phyloP scores from a whole-genome alignment of 2,113 vertebrate genomes.

The Microtus montanus region DNA sequence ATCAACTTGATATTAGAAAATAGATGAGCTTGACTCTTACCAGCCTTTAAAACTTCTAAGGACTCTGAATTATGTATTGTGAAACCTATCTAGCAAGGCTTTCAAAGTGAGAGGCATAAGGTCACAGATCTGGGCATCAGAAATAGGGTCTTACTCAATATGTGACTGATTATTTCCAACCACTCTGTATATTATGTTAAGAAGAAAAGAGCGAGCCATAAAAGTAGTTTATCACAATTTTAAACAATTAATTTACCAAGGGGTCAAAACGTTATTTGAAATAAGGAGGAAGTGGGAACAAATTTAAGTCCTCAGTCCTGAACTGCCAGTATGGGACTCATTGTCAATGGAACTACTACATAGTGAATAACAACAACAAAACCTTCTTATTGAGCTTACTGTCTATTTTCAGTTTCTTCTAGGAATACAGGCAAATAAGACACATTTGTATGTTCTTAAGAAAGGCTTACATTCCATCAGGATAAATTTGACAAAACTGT shows the following conservation, averaged over 20 bases:
- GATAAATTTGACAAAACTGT: background rate
- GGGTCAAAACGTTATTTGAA: slow-evolving; percentile 76
- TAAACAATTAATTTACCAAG: slow-evolving; percentile 77
- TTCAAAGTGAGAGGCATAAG: slow-evolving; percentile 80
- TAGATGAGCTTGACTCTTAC: slow-evolving; percentile 57
- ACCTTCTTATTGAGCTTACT: slow-evolving; percentile 27
- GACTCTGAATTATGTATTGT: slow-evolving; percentile 79
- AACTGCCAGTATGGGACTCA: background rate
- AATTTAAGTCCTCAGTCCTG: background rate
- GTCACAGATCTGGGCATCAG: slow-evolving; percentile 77
- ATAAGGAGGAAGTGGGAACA: slow-evolving; percentile 12
- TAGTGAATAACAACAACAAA: background rate
- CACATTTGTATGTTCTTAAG: background rate
- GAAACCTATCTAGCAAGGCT: slow-evolving; percentile 78
- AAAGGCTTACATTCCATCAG: background rate
- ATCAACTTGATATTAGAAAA: slow-evolving; percentile 71
- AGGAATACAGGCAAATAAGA: background rate
- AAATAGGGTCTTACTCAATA: slow-evolving; percentile 74
- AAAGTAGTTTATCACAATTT: slow-evolving; percentile 76
- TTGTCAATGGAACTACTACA: slow-evolving; percentile 13
- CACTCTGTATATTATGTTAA: slow-evolving; percentile 56
- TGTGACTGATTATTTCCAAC: slow-evolving; percentile 83
- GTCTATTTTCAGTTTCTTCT: slow-evolving; percentile 14
- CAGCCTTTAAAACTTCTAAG: slow-evolving; percentile 79
- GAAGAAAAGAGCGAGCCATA: slow-evolving; percentile 74